A percentile compares a stretch with the other conserved stretches of the same genome.
phyloP scores from a whole-genome alignment of 64 coral and sea anemone genomes.

The Dendronephthya gigantea region DNA sequence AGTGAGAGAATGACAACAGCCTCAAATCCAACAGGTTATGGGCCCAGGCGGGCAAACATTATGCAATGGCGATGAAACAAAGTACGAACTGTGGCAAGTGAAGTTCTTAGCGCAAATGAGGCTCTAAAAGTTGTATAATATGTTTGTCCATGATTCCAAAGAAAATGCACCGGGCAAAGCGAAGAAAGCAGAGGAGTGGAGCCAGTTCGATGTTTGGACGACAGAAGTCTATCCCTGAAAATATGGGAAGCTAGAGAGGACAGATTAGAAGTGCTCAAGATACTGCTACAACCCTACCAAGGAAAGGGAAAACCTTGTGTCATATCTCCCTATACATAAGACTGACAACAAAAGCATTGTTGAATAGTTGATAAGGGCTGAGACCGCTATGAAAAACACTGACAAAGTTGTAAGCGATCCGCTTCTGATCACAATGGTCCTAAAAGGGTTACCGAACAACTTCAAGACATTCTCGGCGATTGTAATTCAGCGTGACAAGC shows the following conservation, averaged over 20 bases:
- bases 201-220: neutral
- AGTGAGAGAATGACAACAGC: slow-evolving; percentile 14
- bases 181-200: slow-evolving; percentile 18
- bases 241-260: neutral
- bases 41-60: slow-evolving; percentile 18
- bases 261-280: neutral
- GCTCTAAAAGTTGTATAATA: slow-evolving; percentile 16
- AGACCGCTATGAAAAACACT: too few relatives aligned
- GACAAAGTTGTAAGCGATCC: too few relatives aligned
- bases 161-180: neutral
- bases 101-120: slow-evolving; percentile 27
- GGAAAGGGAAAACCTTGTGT: neutral
- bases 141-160: neutral
- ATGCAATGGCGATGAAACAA: slow-evolving; percentile 8
- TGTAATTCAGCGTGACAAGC: too few relatives aligned
- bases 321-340: neutral
- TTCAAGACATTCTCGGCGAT: too few relatives aligned
- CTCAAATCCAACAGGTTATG: slow-evolving; percentile 26
- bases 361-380: too few relatives aligned
- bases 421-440: too few relatives aligned
- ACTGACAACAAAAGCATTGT: neutral
- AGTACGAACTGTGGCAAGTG: slow-evolving; percentile 11
- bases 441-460: too few relatives aligned
- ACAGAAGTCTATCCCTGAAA: neutral
- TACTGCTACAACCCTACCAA: neutral